Conservation (phyloP, 2,113 vertebrate species). For the Platichthys stellatus region DNA sequence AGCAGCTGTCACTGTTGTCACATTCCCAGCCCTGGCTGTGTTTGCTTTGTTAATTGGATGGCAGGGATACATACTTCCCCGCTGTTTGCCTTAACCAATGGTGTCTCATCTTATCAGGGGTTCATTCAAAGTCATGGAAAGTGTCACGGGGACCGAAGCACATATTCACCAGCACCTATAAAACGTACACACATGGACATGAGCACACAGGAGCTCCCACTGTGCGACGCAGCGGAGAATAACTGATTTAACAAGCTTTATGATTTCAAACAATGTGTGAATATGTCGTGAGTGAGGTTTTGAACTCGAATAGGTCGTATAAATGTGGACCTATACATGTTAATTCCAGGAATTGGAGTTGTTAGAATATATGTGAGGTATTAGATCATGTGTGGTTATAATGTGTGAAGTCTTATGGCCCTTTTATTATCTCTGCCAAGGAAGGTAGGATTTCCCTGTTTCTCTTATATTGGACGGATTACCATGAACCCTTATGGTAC, state of each 20-base stretch:
- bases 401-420: no score
- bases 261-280: no score
- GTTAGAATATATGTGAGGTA: no score
- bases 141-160: slow-evolving; percentile 13
- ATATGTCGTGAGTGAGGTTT: no score
- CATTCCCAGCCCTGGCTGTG: slow-evolving; percentile 3
- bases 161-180: slow-evolving; percentile 20
- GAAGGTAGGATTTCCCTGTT: no score
- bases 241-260: neutral
- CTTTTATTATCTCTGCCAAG: no score
- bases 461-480: no score
- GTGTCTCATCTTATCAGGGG: slow-evolving; percentile 51
- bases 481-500: no score
- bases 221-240: neutral
- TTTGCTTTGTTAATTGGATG: slow-evolving; percentile 72
- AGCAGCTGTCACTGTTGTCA: slow-evolving; percentile 51
- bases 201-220: neutral
- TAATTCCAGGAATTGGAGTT: no score
- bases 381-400: no score
- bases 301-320: no score
- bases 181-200: neutral
- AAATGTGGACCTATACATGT: no score
- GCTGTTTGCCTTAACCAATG: slow-evolving; percentile 60
- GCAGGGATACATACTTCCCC: slow-evolving; percentile 5
- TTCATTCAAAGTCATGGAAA: slow-evolving; percentile 34